These are phyloP conservation scores for Lutjanus erythropterus DNA, from an alignment of 2,113 vertebrate species.

Conservation along the genomic window DNA sequence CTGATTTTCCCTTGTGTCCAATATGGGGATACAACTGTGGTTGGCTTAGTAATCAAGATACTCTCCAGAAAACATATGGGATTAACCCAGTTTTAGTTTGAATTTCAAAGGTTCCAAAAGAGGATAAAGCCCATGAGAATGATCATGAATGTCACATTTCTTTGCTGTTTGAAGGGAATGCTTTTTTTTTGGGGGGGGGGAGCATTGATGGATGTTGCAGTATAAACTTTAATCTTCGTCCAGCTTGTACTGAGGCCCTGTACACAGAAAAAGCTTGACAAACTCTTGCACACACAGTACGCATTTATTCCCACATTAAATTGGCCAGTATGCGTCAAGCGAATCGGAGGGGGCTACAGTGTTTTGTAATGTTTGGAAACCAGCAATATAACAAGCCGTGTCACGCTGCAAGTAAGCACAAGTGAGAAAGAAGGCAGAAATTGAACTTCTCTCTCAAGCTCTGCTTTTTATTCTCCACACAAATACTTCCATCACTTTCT, in stretches of 20 bases:
- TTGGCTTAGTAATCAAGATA: constrained; percentile 54
- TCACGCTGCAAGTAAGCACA: constrained; percentile 3
- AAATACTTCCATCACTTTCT: not conserved
- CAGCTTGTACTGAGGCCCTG: not conserved
- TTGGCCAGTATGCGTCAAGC: constrained; percentile 21
- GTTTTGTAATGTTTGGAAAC: not conserved
- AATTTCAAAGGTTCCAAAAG: constrained; percentile 65
- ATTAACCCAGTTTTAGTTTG: constrained; percentile 68
- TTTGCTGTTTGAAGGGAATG: constrained; percentile 46
- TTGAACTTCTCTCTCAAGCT: not conserved
- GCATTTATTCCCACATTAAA: constrained; percentile 31
- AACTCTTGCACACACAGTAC: not conserved
- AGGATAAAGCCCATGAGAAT: constrained; percentile 52
- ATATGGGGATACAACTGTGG: constrained; percentile 50
- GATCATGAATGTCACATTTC: constrained; percentile 54
- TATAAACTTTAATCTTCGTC: constrained; percentile 18
- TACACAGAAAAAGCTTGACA: constrained; percentile 30
- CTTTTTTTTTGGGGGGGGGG: constrained; percentile 9
- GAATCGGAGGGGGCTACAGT: not conserved
- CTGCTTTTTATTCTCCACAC: constrained; percentile 4
- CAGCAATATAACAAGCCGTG: not conserved
- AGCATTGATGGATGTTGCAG: constrained; percentile 33
- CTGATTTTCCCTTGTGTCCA: constrained; percentile 58
- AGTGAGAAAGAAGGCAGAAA: not conserved
- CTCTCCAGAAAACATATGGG: constrained; percentile 65